A percentile compares a stretch with the other conserved stretches of the same genome.
These are phyloP conservation scores for Athetis lepigone DNA, from an alignment of 2,888 invertebrate species.

Conservation along the genomic window DNA sequence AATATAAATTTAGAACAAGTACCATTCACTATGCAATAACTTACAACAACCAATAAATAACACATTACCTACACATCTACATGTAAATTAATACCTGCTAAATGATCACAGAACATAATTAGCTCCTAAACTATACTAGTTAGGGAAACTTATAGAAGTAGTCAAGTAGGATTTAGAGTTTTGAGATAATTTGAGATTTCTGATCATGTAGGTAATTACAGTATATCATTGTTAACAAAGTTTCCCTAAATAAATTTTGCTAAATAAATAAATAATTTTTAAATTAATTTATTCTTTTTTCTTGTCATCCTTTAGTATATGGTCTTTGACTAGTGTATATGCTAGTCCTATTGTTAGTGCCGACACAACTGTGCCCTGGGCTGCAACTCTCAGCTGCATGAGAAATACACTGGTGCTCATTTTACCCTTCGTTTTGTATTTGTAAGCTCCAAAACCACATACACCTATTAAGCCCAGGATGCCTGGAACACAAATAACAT, in stretches of 20 bases:
- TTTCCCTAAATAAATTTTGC: constrained; percentile 41
- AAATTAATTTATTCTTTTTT: constrained; percentile 68
- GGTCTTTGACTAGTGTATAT: constrained; percentile 92
- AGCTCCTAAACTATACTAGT: constrained; percentile 60
- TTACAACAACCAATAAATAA: constrained; percentile 60
- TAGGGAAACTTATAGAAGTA: constrained; percentile 59
- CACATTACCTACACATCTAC: constrained; percentile 54
- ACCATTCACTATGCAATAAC: constrained; percentile 43
- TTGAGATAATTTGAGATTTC: constrained; percentile 60
- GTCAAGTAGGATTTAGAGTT: constrained; percentile 9
- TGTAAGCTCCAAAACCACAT: constrained; percentile 93
- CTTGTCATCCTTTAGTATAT: constrained; percentile 79
- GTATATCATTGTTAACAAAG: constrained; percentile 27
- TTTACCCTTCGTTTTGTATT: constrained; percentile 93
- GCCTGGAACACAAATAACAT: constrained; percentile 88
- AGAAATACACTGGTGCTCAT: constrained; percentile 96
- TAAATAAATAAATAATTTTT: constrained; percentile 15
- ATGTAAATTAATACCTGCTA: constrained; percentile 70
- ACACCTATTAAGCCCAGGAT: constrained; percentile 92
- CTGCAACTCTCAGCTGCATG: constrained; percentile 96
- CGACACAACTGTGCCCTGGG: constrained; percentile 95
- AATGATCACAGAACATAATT: constrained; percentile 76
- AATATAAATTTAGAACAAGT: constrained; percentile 40
- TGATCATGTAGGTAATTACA: constrained; percentile 33
- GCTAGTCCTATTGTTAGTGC: constrained; percentile 93